Evolutionary conservation across 2,888 invertebrate genomes (phyloP).

Genomic region (Watsonalla cultraria): DNA sequence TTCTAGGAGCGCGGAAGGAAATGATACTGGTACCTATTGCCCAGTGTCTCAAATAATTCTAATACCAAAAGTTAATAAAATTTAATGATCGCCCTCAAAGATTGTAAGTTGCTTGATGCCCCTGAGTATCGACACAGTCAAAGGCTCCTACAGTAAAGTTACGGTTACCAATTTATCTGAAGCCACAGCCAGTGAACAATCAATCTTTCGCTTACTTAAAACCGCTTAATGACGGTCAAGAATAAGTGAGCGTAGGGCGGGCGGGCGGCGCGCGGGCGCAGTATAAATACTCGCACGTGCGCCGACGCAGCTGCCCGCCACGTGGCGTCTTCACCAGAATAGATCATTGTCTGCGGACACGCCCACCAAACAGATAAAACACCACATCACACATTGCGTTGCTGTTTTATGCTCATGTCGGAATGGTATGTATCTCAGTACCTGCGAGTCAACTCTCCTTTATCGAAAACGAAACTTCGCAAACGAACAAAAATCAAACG

Average conservation of each 20-base stretch:
- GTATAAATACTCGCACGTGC: conserved; percentile 76
- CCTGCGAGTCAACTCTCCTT: conserved; percentile 4
- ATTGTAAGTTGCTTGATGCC: too few relatives aligned
- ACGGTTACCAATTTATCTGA: neutral
- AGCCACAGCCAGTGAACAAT: conserved; percentile 1
- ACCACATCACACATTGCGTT: conserved; percentile 70
- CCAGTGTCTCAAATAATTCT: too few relatives aligned
- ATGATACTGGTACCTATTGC: too few relatives aligned
- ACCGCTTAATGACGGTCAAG: conserved; percentile 18
- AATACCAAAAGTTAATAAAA: too few relatives aligned
- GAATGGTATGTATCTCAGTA: conserved; percentile 34
- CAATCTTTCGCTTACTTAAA: neutral
- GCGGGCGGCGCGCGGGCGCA: conserved; percentile 37
- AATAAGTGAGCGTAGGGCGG: conserved; percentile 44
- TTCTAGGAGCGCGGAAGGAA: too few relatives aligned
- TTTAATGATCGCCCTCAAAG: too few relatives aligned
- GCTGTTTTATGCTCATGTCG: conserved; percentile 29
- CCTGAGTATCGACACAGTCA: too few relatives aligned
- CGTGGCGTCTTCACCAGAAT: conserved; percentile 74
- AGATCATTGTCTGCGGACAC: conserved; percentile 75
- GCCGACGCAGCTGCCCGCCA: conserved; percentile 71
- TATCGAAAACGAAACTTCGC: too few relatives aligned
- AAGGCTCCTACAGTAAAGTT: neutral
- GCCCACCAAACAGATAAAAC: conserved; percentile 72
- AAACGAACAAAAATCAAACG: too few relatives aligned